Evolutionary conservation across 64 coral and sea anemone species (phyloP), one percentile per base, ranked within the genome.

Genomic region (Catalaphyllia jardinei): DNA sequence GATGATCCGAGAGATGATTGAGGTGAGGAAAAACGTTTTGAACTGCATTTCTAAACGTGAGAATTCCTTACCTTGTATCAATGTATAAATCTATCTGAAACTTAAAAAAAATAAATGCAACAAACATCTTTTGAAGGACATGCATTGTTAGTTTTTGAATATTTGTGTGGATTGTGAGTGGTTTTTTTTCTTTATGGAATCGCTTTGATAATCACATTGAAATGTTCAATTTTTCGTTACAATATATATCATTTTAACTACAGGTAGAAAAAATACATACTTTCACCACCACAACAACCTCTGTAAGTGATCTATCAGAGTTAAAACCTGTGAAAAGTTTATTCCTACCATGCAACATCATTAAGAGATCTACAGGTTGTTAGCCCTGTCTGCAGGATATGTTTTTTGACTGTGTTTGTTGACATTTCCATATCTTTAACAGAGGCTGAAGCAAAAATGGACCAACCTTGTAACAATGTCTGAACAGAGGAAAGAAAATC

Each of bases 1-100:
- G 57, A 95, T 99, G 97, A 99, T 99, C 55, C 97, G 93, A 38
- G 97, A 99, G 67, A 99, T 99, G 94, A 99, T 99, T 75, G 94
- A 99, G 80, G 89, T 91, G 24, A 86, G 67, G 49, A 60, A 55
- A 49, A 15, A 46, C 6, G 42, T 46, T 46, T 46, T 46, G 42
- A 46, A 57, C 8, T 57, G 10, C 10, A 10, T 16, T 57, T 15
- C 54, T 57, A 57, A 57, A 15, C 3, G 15, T 2, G 10, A 57
- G 1, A 57, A 57, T 57, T 57, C 8, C 54, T 0, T 57, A 16
- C 54, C 10, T 35, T 3, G 1, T 14, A 12, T 14, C 15, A 57
- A 4, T 46, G 42, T 57, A 57, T 14, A 57, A 57, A 57, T 57
- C 8, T 57, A 9, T 57, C 54, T 57, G 54, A 57, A 14, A 14